Conservation (phyloP, 2,113 vertebrate genomes). For the Apodemus speciosus region DNA sequence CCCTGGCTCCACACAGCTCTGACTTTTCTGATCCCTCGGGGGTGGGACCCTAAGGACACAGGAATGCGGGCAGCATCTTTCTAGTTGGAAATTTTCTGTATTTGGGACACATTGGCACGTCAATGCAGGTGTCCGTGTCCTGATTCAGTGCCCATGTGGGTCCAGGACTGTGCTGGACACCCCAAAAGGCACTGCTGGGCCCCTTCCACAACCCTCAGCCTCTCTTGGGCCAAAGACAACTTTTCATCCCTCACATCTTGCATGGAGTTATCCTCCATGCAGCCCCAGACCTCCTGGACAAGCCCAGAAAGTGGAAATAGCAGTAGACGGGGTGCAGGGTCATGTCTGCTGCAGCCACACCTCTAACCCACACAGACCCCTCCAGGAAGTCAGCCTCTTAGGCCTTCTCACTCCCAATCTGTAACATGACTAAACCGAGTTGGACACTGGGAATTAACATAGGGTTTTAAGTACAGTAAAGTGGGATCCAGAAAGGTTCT, state of each 20-base stretch:
- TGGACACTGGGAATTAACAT: background rate
- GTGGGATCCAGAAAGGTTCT: background rate
- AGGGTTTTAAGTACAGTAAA: background rate
- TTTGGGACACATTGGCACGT: background rate
- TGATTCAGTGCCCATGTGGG: background rate
- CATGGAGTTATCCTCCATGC: background rate
- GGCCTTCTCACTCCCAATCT: background rate
- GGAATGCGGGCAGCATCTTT: background rate
- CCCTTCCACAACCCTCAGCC: no score
- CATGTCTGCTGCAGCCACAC: background rate
- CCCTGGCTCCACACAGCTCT: background rate
- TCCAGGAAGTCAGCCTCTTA: background rate
- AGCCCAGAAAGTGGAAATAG: background rate
- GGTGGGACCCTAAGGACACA: background rate
- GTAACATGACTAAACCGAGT: background rate
- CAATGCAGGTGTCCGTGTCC: background rate
- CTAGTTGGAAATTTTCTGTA: background rate
- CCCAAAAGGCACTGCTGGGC: background rate
- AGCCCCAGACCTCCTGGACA: background rate
- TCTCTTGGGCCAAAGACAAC: background rate
- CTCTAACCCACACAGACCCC: background rate
- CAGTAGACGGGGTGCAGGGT: background rate
- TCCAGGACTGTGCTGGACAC: background rate
- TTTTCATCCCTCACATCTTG: no score
- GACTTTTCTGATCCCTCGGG: background rate